Conservation (phyloP, 30 jellyfish, hydroid and myxozoan genomes). For the Aurelia sp. region DNA sequence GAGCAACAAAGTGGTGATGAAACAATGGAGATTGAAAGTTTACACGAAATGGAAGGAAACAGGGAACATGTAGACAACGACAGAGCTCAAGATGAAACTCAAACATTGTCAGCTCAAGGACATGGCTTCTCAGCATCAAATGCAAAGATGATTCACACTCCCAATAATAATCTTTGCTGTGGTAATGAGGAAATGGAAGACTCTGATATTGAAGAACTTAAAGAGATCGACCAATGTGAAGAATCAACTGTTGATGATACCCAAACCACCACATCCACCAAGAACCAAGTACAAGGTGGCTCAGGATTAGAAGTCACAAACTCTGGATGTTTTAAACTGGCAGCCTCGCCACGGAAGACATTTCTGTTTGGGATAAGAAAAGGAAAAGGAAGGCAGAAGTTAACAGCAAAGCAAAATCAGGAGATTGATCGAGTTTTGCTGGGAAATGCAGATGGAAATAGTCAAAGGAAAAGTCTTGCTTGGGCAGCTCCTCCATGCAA, state of each 20-base stretch:
- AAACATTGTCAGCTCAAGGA: no score
- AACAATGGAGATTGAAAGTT: conserved; percentile 8
- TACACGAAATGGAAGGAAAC: neutral
- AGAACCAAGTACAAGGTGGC: no score
- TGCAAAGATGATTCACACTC: neutral
- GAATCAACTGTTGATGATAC: neutral
- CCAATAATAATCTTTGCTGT: neutral
- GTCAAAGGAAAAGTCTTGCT: neutral
- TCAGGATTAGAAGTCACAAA: no score
- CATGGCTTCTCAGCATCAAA: neutral
- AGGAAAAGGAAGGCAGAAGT: neutral
- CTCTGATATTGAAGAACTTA: conserved; percentile 32
- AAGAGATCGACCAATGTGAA: neutral
- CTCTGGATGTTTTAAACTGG: no score
- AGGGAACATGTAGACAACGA: no score
- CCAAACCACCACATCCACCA: no score
- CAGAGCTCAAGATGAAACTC: no score
- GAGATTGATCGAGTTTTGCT: conserved; percentile 32
- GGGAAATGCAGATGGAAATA: neutral
- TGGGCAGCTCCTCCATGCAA: neutral
- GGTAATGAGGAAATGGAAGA: neutral
- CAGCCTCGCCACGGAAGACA: no score
- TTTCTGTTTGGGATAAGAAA: neutral
- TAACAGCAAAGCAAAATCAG: neutral
- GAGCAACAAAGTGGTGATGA: neutral